Percentiles rank a stretch among this genome's conserved stretches.
Conservation (phyloP, 2,797 vertebrate species). For the Pangasius macronema region DNA sequence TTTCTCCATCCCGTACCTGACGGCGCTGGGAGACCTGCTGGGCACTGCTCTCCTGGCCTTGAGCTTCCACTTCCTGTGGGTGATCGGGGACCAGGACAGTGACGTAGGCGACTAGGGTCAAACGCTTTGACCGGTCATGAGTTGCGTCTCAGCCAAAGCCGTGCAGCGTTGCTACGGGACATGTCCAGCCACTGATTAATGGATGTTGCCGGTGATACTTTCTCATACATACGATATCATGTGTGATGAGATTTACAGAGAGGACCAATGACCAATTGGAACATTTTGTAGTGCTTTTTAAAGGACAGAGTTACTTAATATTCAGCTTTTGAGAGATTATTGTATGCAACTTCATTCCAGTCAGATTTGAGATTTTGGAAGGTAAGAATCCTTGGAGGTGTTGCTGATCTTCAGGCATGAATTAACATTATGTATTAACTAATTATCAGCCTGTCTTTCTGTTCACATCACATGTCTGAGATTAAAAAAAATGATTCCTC, state of each 20-base stretch:
- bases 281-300: conserved; percentile 33
- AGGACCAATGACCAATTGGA: conserved; percentile 13
- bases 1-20: conserved; percentile 96
- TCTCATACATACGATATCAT: background rate
- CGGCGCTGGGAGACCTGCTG: conserved; percentile 90
- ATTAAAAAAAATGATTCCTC: background rate
- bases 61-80: conserved; percentile 95
- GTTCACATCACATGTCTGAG: background rate
- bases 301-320: conserved; percentile 35
- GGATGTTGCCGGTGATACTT: conserved; percentile 44
- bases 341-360: conserved; percentile 12
- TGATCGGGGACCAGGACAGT: conserved; percentile 93
- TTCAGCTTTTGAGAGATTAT: conserved; percentile 39
- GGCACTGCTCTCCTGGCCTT: conserved; percentile 92
- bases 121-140: background rate
- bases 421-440: background rate
- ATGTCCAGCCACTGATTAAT: background rate
- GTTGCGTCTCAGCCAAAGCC: conserved; percentile 34
- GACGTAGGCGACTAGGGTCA: conserved; percentile 88
- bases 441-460: background rate
- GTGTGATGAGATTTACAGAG: background rate
- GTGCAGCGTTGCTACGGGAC: conserved; percentile 17
- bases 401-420: background rate
- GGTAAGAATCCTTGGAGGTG: background rate
- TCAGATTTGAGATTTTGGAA: background rate